These are phyloP conservation scores for Silurus meridionalis DNA, from an alignment of 2,113 vertebrate genomes.

Conservation along the genomic window DNA sequence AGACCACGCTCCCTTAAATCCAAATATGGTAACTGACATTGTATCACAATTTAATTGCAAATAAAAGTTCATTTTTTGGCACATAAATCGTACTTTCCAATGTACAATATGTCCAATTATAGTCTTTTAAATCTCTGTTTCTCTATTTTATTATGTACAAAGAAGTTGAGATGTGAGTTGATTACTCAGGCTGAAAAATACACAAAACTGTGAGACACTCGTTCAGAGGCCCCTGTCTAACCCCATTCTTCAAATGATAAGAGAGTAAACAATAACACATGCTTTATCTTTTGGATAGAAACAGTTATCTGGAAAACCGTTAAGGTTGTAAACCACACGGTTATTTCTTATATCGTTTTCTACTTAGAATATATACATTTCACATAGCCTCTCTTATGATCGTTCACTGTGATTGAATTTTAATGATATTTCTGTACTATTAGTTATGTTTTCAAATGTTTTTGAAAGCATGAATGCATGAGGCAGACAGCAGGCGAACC, in stretches of 20 bases:
- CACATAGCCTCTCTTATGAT: background rate
- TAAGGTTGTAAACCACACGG: background rate
- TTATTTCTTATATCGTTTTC: background rate
- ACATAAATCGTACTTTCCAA: background rate
- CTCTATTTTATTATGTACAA: background rate
- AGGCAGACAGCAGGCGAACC: constrained; percentile 1
- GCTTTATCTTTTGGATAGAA: background rate
- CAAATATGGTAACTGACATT: background rate
- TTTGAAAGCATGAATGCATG: background rate
- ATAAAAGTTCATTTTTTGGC: background rate
- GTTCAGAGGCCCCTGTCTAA: background rate
- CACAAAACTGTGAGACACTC: background rate
- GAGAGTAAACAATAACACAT: background rate
- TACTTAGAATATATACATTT: too few species aligned
- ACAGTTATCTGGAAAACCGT: background rate
- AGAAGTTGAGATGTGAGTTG: background rate
- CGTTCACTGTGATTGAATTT: background rate
- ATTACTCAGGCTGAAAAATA: background rate
- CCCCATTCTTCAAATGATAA: background rate
- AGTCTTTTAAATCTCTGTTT: background rate
- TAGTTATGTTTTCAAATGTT: background rate
- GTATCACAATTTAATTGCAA: background rate
- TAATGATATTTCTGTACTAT: background rate
- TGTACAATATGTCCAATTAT: background rate
- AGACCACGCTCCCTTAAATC: background rate